These are phyloP conservation scores for Drosophila hydei DNA, from an alignment of 1,140 invertebrate species.

Conservation along the genomic window DNA sequence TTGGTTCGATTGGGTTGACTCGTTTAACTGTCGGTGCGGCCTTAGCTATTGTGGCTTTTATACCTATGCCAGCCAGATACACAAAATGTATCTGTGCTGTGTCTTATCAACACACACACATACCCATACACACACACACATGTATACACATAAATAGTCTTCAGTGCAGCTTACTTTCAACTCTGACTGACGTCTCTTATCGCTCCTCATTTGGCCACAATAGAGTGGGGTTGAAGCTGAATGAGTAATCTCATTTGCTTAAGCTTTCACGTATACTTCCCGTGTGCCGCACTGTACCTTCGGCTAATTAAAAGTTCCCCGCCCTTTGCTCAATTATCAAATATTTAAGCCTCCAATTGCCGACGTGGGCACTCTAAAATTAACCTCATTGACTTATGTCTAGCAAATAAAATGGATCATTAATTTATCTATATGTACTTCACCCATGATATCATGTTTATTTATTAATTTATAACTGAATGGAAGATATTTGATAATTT, in stretches of 20 bases:
- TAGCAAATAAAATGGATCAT: no score
- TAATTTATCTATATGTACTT: neutral
- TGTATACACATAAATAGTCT: neutral
- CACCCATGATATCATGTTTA: neutral
- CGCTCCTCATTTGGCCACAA: conserved; percentile 8
- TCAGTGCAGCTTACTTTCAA: conserved; percentile 41
- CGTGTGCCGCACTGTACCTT: neutral
- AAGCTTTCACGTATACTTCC: conserved; percentile 3
- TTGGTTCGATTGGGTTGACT: conserved; percentile 18
- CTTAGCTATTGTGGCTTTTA: conserved; percentile 35
- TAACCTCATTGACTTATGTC: conserved; percentile 7
- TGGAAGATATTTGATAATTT: no score
- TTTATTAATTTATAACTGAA: neutral
- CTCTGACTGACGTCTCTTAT: conserved; percentile 38
- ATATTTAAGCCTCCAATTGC: conserved; percentile 15
- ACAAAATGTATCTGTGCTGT: conserved; percentile 10
- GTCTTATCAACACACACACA: conserved; percentile 21
- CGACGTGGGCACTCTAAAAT: conserved; percentile 14
- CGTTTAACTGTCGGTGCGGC: conserved; percentile 31
- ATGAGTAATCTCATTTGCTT: conserved; percentile 38
- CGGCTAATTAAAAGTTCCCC: conserved; percentile 13
- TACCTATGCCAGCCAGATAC: conserved; percentile 29
- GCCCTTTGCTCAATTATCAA: neutral
- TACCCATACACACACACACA: neutral
- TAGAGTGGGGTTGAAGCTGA: conserved; percentile 1